Conservation (phyloP, 1,140 invertebrate species). For the Andrena cerasifolii region DNA sequence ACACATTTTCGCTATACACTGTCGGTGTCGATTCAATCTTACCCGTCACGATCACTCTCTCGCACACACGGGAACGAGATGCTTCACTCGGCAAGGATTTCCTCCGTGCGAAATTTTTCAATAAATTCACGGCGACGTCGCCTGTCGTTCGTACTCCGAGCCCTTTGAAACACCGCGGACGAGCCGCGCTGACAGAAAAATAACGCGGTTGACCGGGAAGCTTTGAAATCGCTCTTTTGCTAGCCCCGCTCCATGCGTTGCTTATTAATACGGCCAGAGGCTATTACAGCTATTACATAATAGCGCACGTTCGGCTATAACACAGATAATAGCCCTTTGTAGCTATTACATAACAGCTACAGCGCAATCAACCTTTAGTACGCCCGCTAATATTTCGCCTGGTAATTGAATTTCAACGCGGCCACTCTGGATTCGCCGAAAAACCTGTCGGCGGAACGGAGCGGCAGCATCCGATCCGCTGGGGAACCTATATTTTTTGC, state of each 20-base stretch:
- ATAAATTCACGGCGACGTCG: slow-evolving; percentile 19
- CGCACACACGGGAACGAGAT: background rate
- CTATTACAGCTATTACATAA: slow-evolving; percentile 49
- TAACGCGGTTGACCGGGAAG: slow-evolving; percentile 29
- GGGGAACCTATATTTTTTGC: background rate
- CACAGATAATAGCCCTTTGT: slow-evolving; percentile 36
- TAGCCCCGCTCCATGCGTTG: background rate
- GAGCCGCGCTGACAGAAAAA: slow-evolving; percentile 38
- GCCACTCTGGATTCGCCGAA: background rate
- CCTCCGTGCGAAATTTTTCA: background rate
- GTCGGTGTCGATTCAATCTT: background rate
- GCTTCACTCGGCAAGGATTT: slow-evolving; percentile 31
- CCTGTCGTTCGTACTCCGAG: background rate
- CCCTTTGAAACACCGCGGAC: slow-evolving; percentile 20
- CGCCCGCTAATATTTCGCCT: slow-evolving; percentile 24
- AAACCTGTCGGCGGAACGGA: slow-evolving; percentile 1
- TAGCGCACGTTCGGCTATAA: slow-evolving; percentile 29
- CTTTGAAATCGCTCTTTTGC: slow-evolving; percentile 28
- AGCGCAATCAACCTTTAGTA: slow-evolving; percentile 43
- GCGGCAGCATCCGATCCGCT: too few relatives aligned
- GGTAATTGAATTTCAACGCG: slow-evolving; percentile 28
- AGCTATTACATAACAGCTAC: slow-evolving; percentile 37
- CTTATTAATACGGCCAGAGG: slow-evolving; percentile 38
- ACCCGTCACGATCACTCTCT: background rate
- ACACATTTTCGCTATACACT: background rate